Evolutionary conservation across 1,140 invertebrate species (phyloP), one percentile per base, ranked within the genome.

Genomic region (Rhopalosiphum padi): DNA sequence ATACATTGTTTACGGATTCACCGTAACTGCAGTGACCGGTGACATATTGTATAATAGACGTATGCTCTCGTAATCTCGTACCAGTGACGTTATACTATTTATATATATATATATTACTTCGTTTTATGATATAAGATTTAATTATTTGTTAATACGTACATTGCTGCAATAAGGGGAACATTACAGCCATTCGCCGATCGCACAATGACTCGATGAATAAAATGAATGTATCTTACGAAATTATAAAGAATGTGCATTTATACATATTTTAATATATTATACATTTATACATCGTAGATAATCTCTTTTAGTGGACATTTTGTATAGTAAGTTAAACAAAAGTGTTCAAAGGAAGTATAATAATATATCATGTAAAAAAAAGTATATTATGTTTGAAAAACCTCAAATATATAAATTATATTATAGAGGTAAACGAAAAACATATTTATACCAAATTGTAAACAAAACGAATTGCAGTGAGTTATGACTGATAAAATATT

Each of bases 1-100:
- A 51, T 88, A 88, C 87, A 88, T 35, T 51, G 46, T 88, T 88
- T 88, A 51, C 37, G 11, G n/a, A 88, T 88, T 41, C 35, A 85
- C 21, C 9, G 46, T 35, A 35, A 35, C 23, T 41, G 83, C 9
- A 85, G 37, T 85, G 41, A 23, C 82, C 21, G 30, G 30, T 35
- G 46, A 23, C 83, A 1, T 86, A 86, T 43, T 22, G 2, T 41
- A 41, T 41, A 41, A 51, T 15, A 77, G 1, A 18, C 48, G 48
- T 18, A 51, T 18, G 3, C 3, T 18, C n/a, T 35, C n/a, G 68
- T n/a, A 22, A 2, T 37, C 23, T 55, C 46, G 30, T 51, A n/a
- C 30, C 30, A 22, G 43, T 48, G n/a, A 68, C 30, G 30, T 60
- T 68, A n/a, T 68, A n/a, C 30, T 5, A 5, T n/a, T 68, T 68